Percentiles rank a stretch among this genome's conserved stretches.
phyloP scores from a whole-genome alignment of 2,888 invertebrate genomes.

The Cephus runcator region DNA sequence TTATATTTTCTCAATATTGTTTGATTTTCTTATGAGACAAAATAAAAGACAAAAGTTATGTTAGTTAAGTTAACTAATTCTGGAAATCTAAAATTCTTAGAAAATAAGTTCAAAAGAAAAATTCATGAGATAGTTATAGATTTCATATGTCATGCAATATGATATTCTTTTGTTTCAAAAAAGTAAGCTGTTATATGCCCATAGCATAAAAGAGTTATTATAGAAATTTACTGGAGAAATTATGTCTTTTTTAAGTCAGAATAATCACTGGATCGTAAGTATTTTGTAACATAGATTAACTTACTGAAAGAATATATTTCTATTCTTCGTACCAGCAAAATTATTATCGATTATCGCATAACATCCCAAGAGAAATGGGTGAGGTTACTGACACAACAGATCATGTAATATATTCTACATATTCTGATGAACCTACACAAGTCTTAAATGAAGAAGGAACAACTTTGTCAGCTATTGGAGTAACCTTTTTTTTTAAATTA shows the following conservation, averaged over 20 bases:
- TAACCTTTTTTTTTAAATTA: conserved; percentile 18
- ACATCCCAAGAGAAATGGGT: conserved; percentile 6
- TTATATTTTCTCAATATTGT: not conserved
- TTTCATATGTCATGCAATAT: not conserved
- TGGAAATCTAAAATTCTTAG: not conserved
- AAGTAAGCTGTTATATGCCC: not conserved
- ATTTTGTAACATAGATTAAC: conserved; percentile 9
- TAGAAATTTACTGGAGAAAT: not conserved
- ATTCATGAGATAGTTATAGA: not conserved
- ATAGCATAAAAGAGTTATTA: not conserved
- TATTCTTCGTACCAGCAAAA: not conserved
- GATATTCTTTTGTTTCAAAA: not conserved
- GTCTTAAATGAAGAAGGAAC: conserved; percentile 40
- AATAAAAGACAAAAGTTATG: too few species aligned
- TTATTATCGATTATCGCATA: conserved; percentile 17
- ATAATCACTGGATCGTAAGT: conserved; percentile 19
- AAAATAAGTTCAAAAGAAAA: not conserved
- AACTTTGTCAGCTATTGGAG: conserved; percentile 39
- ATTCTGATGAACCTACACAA: conserved; percentile 35
- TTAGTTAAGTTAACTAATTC: not conserved
- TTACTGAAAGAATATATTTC: not conserved
- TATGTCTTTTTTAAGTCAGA: conserved; percentile 14
- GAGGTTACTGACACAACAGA: conserved; percentile 1
- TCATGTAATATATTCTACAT: conserved; percentile 7
- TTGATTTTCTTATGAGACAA: not conserved